These are phyloP conservation scores for Orycteropus afer DNA, from an alignment of 2,113 vertebrate genomes.

Conservation along the genomic window DNA sequence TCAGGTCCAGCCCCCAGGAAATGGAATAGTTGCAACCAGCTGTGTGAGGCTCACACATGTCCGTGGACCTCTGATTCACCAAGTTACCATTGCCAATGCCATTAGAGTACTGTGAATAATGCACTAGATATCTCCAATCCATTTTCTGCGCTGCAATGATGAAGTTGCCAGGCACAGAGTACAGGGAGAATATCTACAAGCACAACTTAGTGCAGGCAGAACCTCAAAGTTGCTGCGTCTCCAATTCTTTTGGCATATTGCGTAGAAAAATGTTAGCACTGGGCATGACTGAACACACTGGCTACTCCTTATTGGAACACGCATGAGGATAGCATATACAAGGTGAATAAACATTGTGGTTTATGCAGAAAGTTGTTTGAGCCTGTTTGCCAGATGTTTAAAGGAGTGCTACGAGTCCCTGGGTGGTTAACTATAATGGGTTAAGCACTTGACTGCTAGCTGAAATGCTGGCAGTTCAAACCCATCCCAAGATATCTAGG, in stretches of 20 bases:
- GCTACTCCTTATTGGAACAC: background rate
- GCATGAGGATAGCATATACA: no score
- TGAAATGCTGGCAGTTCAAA: background rate
- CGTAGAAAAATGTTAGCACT: background rate
- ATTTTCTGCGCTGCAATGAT: background rate
- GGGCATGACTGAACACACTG: rapidly evolving
- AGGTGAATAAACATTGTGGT: background rate
- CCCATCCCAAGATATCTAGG: background rate
- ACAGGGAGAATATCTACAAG: background rate
- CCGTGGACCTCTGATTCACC: background rate
- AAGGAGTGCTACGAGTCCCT: background rate
- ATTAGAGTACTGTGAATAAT: background rate
- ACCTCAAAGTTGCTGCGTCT: background rate
- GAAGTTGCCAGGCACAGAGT: rapidly evolving
- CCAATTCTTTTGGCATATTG: rapidly evolving
- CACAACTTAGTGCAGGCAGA: background rate
- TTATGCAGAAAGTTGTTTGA: background rate
- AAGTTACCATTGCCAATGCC: rapidly evolving
- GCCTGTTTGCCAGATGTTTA: background rate
- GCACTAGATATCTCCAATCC: background rate
- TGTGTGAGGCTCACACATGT: rapidly evolving
- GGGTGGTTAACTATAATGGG: background rate
- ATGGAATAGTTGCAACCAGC: background rate
- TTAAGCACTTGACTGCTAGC: background rate
- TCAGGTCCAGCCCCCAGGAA: background rate